These are phyloP conservation scores for Sphyrna mokarran DNA, from an alignment of 2,113 vertebrate species.

Conservation along the genomic window DNA sequence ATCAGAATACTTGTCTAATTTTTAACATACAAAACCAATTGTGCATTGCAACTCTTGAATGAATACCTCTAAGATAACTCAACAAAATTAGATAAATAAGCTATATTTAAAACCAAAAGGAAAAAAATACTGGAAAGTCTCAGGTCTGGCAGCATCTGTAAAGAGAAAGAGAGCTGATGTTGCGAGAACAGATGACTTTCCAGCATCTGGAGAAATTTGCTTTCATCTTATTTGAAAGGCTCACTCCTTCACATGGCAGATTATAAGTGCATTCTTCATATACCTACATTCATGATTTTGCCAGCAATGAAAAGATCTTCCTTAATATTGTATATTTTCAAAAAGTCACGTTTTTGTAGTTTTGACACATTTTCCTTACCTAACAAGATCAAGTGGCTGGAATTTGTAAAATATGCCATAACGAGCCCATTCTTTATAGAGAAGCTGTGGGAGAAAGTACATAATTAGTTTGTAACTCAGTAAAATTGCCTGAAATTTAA, in stretches of 20 bases:
- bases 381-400: constrained; percentile 88
- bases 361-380: constrained; percentile 56
- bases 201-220: too few relatives aligned
- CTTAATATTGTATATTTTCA: background rate
- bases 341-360: background rate
- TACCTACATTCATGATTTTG: too few relatives aligned
- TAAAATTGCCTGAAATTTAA: background rate
- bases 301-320: background rate
- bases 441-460: constrained; percentile 57
- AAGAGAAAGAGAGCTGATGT: too few relatives aligned
- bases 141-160: too few relatives aligned
- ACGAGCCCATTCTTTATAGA: constrained; percentile 90
- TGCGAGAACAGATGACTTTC: too few relatives aligned
- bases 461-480: background rate
- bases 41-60: background rate
- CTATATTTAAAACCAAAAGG: too few relatives aligned
- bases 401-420: constrained; percentile 94
- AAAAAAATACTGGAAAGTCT: too few relatives aligned
- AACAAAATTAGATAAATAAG: background rate
- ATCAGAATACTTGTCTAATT: too few relatives aligned
- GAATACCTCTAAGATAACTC: too few relatives aligned
- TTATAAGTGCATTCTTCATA: background rate
- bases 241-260: background rate
- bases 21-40: background rate
- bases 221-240: background rate